Evolutionary conservation across 2,797 vertebrate genomes (phyloP).

Genomic region (Tympanoctomys barrerae): DNA sequence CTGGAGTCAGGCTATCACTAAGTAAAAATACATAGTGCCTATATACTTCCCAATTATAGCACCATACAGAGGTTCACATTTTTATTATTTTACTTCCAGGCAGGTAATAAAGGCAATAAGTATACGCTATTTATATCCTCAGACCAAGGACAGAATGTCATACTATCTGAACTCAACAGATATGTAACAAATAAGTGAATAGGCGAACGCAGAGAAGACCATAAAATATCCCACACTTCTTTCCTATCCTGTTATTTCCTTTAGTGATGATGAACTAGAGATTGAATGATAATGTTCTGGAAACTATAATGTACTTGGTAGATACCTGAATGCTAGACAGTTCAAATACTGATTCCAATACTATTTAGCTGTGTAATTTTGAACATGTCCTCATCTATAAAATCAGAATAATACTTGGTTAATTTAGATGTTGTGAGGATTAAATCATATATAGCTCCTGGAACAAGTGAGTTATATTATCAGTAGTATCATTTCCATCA

Average conservation of each 20-base stretch:
- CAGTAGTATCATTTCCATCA: not conserved
- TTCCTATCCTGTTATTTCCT: conserved; percentile 1
- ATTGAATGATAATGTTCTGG: not conserved
- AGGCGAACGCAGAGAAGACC: not conserved
- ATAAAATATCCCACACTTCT: not conserved
- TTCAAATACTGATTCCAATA: conserved; percentile 38
- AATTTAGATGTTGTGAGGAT: conserved; percentile 5
- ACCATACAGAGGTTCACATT: not conserved
- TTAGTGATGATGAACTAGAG: not conserved
- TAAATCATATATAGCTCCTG: conserved; percentile 6
- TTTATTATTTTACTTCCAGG: conserved; percentile 13
- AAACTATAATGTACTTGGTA: not conserved
- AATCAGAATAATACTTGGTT: conserved; percentile 53
- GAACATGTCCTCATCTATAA: conserved; percentile 26
- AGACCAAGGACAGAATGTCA: not conserved
- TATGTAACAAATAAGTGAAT: not conserved
- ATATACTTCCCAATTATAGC: not conserved
- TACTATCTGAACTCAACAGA: conserved; percentile 13
- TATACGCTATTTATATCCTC: not conserved
- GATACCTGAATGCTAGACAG: not conserved
- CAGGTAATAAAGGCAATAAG: conserved; percentile 2
- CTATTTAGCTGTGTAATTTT: conserved; percentile 43
- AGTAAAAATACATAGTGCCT: not conserved
- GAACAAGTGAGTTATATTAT: not conserved
- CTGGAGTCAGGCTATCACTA: not conserved